phyloP scores from a whole-genome alignment of 2,888 invertebrate species.

The Morpho deidamia region DNA sequence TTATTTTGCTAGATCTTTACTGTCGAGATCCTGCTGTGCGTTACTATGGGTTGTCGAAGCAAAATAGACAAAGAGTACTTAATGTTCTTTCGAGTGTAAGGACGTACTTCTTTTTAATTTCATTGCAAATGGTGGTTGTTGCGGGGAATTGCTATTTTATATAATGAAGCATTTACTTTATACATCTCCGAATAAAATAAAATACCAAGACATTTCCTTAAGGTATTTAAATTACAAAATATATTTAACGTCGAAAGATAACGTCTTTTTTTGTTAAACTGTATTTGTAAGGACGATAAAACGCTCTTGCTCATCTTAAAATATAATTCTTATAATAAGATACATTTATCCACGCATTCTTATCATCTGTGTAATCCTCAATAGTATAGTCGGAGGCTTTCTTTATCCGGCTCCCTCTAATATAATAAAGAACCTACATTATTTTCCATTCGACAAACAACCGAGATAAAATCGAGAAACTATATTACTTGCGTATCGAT shows the following conservation, averaged over 20 bases:
- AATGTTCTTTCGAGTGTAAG: conserved; percentile 63
- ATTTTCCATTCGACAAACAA: conserved; percentile 1
- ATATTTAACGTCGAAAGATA: no score
- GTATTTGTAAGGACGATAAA: no score
- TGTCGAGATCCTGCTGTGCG: conserved; percentile 53
- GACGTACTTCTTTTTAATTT: conserved; percentile 45
- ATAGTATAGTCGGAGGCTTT: no score
- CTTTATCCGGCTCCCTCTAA: no score
- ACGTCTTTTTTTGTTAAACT: no score
- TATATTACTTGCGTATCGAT: conserved; percentile 23
- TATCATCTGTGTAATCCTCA: no score
- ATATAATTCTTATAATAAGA: background rate
- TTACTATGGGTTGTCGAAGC: conserved; percentile 63
- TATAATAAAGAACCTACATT: background rate
- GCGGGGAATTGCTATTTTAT: conserved; percentile 23
- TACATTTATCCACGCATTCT: background rate
- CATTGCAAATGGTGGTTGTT: conserved; percentile 26
- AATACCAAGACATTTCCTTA: conserved; percentile 16
- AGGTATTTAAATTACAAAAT: conserved; percentile 15
- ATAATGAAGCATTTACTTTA: conserved; percentile 24
- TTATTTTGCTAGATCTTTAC: conserved; percentile 49
- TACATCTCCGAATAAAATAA: conserved; percentile 18
- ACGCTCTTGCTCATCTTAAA: background rate
- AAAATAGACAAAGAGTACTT: conserved; percentile 61
- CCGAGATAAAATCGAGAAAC: conserved; percentile 27